These are phyloP conservation scores for Lepidothrix coronata DNA, from an alignment of 2,113 vertebrate species.

Conservation along the genomic window DNA sequence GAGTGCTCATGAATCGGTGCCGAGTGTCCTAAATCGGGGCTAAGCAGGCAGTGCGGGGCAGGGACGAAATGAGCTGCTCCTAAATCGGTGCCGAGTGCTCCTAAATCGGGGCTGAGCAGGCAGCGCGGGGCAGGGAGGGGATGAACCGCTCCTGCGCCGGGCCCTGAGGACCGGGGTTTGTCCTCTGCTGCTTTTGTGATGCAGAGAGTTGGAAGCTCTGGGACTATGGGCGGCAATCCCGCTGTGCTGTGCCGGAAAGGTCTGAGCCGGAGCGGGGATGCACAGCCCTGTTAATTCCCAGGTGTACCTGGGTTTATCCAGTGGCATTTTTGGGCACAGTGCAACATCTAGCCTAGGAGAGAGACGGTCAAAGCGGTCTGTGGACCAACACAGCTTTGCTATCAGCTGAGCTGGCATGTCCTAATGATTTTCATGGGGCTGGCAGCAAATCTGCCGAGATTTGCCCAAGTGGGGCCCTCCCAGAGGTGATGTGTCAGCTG, in stretches of 20 bases:
- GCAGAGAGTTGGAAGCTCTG: neutral
- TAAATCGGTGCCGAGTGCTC: neutral
- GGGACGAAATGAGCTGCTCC: too few species aligned
- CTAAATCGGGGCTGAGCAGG: neutral
- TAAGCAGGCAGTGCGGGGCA: too few species aligned
- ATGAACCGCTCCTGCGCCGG: neutral
- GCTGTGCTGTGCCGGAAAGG: accelerated
- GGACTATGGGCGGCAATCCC: accelerated
- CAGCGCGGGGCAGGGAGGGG: neutral
- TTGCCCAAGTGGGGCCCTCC: neutral
- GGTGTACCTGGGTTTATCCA: neutral
- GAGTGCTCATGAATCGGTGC: conserved; percentile 17
- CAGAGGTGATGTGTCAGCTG: accelerated
- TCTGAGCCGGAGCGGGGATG: accelerated
- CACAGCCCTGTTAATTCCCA: neutral
- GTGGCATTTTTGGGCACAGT: accelerated
- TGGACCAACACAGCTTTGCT: neutral
- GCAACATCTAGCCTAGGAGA: accelerated
- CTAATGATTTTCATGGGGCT: neutral
- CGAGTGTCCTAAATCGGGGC: neutral
- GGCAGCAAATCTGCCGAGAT: neutral
- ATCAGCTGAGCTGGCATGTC: accelerated
- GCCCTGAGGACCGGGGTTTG: neutral
- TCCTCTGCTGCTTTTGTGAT: accelerated
- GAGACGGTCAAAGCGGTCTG: neutral